Evolutionary conservation across 2,888 invertebrate genomes (phyloP), one percentile per base, ranked within the genome.

Genomic region (Lottia scabra): DNA sequence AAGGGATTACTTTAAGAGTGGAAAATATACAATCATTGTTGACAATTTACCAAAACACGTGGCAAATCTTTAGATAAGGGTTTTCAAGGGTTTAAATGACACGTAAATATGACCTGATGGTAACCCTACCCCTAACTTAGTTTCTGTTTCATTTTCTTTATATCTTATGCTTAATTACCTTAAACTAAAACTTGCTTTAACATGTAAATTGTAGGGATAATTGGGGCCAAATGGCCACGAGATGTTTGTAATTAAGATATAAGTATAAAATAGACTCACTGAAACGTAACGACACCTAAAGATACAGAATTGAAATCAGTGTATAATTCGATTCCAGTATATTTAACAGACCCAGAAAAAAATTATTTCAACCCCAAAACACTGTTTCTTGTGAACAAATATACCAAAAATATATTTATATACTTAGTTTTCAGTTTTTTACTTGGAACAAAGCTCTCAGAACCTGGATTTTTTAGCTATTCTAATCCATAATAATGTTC

Each of bases 231-330:
- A 56, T 56, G 56, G 56, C 56, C 56, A 23, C 12, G 23, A 56
- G 56, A 56, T 56, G 56, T 56, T 56, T 56, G 56, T 56, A 56
- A 56, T 56, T 19, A 56, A 56, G 56, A 56, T 56, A 56, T 56
- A 56, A 56, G 56, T 56, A 56, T 56, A 56, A 19, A 56, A 19
- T 19, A 56, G 23, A 56, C 19, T 13, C 56, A 56, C 56, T 56
- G 56, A 56, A 23, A 56, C 56, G 13, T 23, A 56, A 19, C 56
- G 19, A 56, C 8, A 56, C 8, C 19, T 6, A 56, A 56, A 23
- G 5, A 38, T 38, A 38, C 38, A 1, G 10, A 38, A 38, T 38
- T 2, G 38, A 38, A 2, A 38, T 38, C 38, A 38, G 38, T 38
- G 10, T 8, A 38, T 38, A 38, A 38, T 38, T 38, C 38, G 38